phyloP scores from a whole-genome alignment of 2,113 vertebrate genomes.

The Plecturocebus donacophilus region DNA sequence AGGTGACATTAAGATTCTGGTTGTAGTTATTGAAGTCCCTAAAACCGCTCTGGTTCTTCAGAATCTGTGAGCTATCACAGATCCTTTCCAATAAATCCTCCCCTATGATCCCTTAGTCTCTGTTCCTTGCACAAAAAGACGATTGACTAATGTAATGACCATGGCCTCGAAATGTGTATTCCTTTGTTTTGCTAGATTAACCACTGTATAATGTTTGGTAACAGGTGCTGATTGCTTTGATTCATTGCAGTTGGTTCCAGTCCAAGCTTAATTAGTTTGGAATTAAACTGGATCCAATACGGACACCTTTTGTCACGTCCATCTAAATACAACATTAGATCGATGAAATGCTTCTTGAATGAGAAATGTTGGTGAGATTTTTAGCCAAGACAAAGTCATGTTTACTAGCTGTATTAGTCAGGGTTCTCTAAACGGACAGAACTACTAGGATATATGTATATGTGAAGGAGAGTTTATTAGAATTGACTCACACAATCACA shows the following conservation, averaged over 20 bases:
- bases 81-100: not conserved
- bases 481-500: too few species aligned
- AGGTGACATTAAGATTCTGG: not conserved
- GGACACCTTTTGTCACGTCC: not conserved
- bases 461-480: too few species aligned
- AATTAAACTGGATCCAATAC: not conserved
- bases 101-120: not conserved
- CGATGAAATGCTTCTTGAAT: not conserved
- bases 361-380: not conserved
- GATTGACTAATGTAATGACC: not conserved
- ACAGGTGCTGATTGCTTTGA: not conserved
- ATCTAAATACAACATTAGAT: not conserved
- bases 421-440: too few species aligned
- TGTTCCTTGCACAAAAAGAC: not conserved
- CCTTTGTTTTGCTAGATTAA: not conserved
- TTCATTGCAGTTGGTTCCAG: not conserved
- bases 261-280: not conserved
- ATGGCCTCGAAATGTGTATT: not conserved
- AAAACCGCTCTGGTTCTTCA: not conserved
- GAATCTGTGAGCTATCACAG: not conserved
- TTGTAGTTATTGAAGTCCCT: not conserved
- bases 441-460: too few species aligned
- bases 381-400: not conserved
- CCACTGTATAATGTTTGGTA: not conserved
- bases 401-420: not conserved